These are phyloP conservation scores for Seriola rivoliana DNA, from an alignment of 2,113 vertebrate species.

Conservation along the genomic window DNA sequence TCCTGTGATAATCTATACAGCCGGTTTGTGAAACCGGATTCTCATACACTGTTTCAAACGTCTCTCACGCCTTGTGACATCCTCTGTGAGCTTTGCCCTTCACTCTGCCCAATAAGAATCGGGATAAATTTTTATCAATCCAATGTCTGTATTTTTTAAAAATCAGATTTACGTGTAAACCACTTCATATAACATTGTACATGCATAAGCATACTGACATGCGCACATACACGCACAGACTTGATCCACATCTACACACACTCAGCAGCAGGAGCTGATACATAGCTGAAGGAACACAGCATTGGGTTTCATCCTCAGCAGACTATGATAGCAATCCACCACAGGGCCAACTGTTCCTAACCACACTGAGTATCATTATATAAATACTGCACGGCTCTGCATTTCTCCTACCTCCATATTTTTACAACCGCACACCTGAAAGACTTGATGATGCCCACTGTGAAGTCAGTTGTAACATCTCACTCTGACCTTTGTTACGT, in stretches of 20 bases:
- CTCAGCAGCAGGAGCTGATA: slow-evolving; percentile 54
- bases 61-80: slow-evolving; percentile 54
- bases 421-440: slow-evolving; percentile 70
- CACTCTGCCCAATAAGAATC: slow-evolving; percentile 7
- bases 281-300: slow-evolving; percentile 60
- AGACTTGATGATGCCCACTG: slow-evolving; percentile 59
- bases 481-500: slow-evolving; percentile 72
- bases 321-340: slow-evolving; percentile 72
- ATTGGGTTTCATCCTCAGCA: slow-evolving; percentile 69
- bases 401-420: slow-evolving; percentile 44
- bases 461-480: slow-evolving; percentile 60
- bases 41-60: slow-evolving; percentile 61
- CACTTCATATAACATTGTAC: background rate
- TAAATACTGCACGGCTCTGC: slow-evolving; percentile 62
- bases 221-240: background rate
- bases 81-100: slow-evolving; percentile 48
- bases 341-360: slow-evolving; percentile 67
- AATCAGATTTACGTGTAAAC: background rate
- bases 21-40: slow-evolving; percentile 73
- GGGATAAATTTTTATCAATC: background rate
- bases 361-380: slow-evolving; percentile 57
- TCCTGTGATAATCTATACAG: slow-evolving; percentile 80
- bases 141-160: background rate
- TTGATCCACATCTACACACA: slow-evolving; percentile 17
- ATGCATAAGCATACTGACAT: background rate